These are phyloP conservation scores for Sphaerophoria rueppellii DNA, from an alignment of 2,888 invertebrate genomes.

Conservation along the genomic window DNA sequence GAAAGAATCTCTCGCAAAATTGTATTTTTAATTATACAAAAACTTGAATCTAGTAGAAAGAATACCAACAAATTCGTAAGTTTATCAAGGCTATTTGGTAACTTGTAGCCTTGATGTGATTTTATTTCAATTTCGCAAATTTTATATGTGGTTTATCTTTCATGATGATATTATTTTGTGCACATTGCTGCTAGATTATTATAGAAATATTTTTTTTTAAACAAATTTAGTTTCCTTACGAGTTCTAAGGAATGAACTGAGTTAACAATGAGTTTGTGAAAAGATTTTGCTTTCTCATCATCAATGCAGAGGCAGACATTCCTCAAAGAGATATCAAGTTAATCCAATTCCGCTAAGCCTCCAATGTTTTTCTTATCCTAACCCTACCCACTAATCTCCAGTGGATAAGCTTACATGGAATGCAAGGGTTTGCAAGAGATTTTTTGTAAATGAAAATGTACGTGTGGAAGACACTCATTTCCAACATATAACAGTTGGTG, in stretches of 20 bases:
- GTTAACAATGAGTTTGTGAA: not conserved
- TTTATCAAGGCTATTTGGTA: too few relatives aligned
- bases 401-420: constrained; percentile 58
- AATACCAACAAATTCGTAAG: too few relatives aligned
- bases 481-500: constrained; percentile 23
- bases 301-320: not conserved
- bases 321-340: constrained; percentile 34
- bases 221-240: too few relatives aligned
- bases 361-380: constrained; percentile 30
- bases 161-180: too few relatives aligned
- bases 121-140: too few relatives aligned
- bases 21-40: constrained; percentile 16
- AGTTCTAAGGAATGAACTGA: not conserved
- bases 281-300: constrained; percentile 38
- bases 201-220: too few relatives aligned
- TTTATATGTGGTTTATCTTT: too few relatives aligned
- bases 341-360: constrained; percentile 66
- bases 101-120: too few relatives aligned
- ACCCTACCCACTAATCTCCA: constrained; percentile 15
- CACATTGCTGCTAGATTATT: too few relatives aligned
- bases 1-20: constrained; percentile 20
- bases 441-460: not conserved
- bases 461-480: constrained; percentile 20
- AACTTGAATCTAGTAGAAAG: not conserved
- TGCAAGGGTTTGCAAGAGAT: constrained; percentile 60